Conservation (phyloP, 2,888 invertebrate genomes). For the Alcis repandata region DNA sequence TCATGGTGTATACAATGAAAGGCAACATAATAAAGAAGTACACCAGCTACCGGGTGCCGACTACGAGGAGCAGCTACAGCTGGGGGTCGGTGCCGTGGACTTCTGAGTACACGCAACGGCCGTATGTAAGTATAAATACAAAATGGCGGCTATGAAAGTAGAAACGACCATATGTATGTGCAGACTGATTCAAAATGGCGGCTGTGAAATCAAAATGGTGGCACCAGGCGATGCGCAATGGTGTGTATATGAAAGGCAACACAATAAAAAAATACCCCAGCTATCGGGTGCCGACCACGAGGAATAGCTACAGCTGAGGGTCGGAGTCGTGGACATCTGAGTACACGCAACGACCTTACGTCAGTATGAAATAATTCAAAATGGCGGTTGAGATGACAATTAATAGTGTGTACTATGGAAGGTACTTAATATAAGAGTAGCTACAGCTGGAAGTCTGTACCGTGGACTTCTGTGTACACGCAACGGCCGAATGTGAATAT, state of each 20-base stretch:
- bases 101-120: slow-evolving; percentile 53
- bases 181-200: no score
- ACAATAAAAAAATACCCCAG: slow-evolving; percentile 73
- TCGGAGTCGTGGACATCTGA: slow-evolving; percentile 69
- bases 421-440: no score
- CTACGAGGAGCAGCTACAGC: slow-evolving; percentile 62
- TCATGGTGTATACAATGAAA: slow-evolving; percentile 75
- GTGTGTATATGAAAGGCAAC: slow-evolving; percentile 67
- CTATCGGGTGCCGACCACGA: slow-evolving; percentile 59
- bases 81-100: slow-evolving; percentile 76
- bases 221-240: no score
- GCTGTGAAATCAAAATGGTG: no score
- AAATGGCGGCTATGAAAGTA: no score
- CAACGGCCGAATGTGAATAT: no score
- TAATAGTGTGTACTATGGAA: no score
- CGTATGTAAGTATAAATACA: slow-evolving; percentile 49
- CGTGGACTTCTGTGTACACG: no score
- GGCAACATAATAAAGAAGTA: slow-evolving; percentile 71
- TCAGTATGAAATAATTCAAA: no score
- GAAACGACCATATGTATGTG: no score
- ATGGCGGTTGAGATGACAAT: no score
- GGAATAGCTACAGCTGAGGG: slow-evolving; percentile 69
- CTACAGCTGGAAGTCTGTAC: no score
- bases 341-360: slow-evolving; percentile 55
- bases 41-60: slow-evolving; percentile 63